phyloP scores from a whole-genome alignment of 2,113 vertebrate species.

The Fukomys damarensis region DNA sequence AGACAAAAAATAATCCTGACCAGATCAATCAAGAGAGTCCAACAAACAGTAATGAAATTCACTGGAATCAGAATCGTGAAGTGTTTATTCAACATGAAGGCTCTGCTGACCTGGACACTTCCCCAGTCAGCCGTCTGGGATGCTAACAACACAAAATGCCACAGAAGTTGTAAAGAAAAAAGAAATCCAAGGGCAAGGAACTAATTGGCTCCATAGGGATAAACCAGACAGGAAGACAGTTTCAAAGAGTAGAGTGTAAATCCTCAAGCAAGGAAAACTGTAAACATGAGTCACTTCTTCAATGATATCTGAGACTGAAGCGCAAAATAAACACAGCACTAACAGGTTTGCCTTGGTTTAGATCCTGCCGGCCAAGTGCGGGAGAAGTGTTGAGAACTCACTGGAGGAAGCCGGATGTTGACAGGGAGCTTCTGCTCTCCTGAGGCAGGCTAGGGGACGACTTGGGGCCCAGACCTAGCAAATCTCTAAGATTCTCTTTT shows the following conservation, averaged over 20 bases:
- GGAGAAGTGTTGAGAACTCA: background rate
- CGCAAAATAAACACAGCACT: background rate
- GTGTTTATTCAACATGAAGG: background rate
- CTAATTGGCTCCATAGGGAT: background rate
- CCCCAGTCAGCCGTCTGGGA: background rate
- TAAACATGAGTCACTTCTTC: background rate
- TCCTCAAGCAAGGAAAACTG: background rate
- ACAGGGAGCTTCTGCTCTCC: accelerated
- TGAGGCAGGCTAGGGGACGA: background rate
- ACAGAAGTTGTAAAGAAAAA: background rate
- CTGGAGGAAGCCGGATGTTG: background rate
- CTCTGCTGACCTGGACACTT: background rate
- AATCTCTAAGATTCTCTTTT: background rate
- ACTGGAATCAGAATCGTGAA: background rate
- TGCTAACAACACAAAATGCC: background rate
- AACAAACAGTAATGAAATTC: background rate
- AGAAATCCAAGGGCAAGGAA: background rate
- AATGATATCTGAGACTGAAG: background rate
- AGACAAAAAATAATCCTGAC: background rate
- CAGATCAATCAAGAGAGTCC: background rate
- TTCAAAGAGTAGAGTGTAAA: constrained; percentile 18
- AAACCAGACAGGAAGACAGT: background rate
- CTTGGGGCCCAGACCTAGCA: background rate
- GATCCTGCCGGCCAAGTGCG: background rate
- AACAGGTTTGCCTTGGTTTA: background rate